Evolutionary conservation across 1,140 invertebrate species (phyloP), one percentile per base, ranked within the genome.

Genomic region (Daktulosphaira vitifoliae): DNA sequence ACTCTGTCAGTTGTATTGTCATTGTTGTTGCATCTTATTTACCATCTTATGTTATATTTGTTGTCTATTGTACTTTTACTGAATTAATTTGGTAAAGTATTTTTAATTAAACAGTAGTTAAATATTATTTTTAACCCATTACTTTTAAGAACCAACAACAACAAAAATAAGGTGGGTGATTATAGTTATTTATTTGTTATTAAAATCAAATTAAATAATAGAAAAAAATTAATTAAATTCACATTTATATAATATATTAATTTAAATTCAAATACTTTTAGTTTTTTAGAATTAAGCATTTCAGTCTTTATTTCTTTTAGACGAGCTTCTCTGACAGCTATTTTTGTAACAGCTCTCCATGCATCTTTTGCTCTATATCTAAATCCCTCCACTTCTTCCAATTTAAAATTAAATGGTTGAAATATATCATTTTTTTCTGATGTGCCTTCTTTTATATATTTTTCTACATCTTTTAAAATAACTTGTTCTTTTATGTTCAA

Each of bases 241-340:
- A 51, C 18, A 51, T 22, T 51, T 23, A 51, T 5, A n/a, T n/a
- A n/a, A n/a, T n/a, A 18, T 23, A 51, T 51, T 20, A 3, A 23
- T 9, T 5, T 51, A 16, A 23, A n/a, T 23, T 0, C 1, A 18
- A 54, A 52, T 72, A 86, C 87, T 81, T 96, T 92, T 6, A 98
- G 76, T 78, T 95, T 94, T 73, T 92, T 81, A 65, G 91, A 96
- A 72, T 90, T 93, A 37, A 98, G 78, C 39, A 99, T 83, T 79
- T 99, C 95, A 64, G 84, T 81, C 76, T 92, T 92, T 50, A 99
- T 97, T 82, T 99, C 96, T 72, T 92, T 92, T 7, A 98, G 78
- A 59, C 96, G 79, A 0, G 93, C 92, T 75, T 98, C 92, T 56
- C 90, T 79, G 0, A 99, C 86, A 0, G 92, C 93, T 67, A 92